phyloP scores from a whole-genome alignment of 2,113 vertebrate species.

The Octodon degus region DNA sequence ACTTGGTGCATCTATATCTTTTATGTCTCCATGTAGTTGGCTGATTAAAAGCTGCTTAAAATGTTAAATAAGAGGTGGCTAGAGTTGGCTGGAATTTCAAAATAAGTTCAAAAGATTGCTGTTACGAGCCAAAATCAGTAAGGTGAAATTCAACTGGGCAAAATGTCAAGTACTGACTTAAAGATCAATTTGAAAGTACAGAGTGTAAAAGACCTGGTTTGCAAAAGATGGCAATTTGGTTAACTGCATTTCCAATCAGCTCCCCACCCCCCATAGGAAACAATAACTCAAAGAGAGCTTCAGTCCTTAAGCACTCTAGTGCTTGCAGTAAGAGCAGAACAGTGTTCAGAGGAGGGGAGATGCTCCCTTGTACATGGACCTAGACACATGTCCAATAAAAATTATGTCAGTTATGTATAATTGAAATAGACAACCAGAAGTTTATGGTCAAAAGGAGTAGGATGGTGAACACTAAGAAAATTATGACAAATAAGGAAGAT shows the following conservation, averaged over 20 bases:
- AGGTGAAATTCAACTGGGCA: slow-evolving; percentile 58
- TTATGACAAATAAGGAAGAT: not conserved
- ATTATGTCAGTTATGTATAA: not conserved
- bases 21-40: slow-evolving; percentile 60
- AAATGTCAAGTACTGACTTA: slow-evolving; percentile 66
- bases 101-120: slow-evolving; percentile 63
- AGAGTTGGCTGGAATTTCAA: slow-evolving; percentile 64
- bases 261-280: not conserved
- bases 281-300: not conserved
- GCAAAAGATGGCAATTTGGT: not conserved
- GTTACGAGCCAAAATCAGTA: slow-evolving; percentile 68
- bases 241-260: slow-evolving; percentile 18
- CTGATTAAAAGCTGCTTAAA: slow-evolving; percentile 53
- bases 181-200: slow-evolving; percentile 23
- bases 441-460: not conserved
- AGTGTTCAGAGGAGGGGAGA: not conserved
- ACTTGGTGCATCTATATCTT: slow-evolving; percentile 49
- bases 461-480: not conserved
- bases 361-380: not conserved
- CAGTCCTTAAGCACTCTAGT: not conserved
- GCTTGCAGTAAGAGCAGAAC: not conserved
- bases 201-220: slow-evolving; percentile 8
- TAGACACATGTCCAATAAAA: not conserved
- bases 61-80: slow-evolving; percentile 51
- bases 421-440: not conserved